Conservation (phyloP, 2,797 vertebrate genomes). For the Sebastes vulpes region DNA sequence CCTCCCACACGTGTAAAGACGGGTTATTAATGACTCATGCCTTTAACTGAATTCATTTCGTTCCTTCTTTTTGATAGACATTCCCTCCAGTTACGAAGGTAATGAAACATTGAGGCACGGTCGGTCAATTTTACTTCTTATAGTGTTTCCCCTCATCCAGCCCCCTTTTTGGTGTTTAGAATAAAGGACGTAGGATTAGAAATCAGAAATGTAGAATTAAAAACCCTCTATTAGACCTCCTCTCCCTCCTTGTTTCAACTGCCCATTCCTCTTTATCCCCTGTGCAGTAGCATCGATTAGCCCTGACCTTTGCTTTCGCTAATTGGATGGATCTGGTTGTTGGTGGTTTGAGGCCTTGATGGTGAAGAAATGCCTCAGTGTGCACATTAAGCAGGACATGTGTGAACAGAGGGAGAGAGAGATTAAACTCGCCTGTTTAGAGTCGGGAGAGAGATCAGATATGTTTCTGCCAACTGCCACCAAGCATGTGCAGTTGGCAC, state of each 20-base stretch:
- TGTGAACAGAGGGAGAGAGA: conserved; percentile 68
- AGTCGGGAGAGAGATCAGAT: conserved; percentile 15
- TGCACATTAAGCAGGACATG: conserved; percentile 69
- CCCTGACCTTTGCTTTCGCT: conserved; percentile 85
- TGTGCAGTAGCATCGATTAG: conserved; percentile 83
- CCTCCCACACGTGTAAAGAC: conserved; percentile 73
- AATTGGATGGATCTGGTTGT: conserved; percentile 87
- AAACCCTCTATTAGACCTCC: conserved; percentile 15
- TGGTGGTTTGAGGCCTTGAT: conserved; percentile 81
- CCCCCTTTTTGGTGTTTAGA: conserved; percentile 37
- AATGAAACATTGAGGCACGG: conserved; percentile 90
- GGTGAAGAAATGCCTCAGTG: conserved; percentile 78
- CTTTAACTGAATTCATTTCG: conserved; percentile 82
- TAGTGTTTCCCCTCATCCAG: conserved; percentile 10
- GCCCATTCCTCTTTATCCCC: conserved; percentile 40
- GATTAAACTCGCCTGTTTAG: conserved; percentile 23
- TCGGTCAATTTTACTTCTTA: conserved; percentile 77
- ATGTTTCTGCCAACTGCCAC: background rate
- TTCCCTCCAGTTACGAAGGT: conserved; percentile 91
- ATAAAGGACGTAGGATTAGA: conserved; percentile 30
- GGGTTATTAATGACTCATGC: conserved; percentile 71
- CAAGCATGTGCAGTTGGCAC: background rate
- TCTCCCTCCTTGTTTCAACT: conserved; percentile 1
- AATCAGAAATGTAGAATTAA: conserved; percentile 28
- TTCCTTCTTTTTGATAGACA: conserved; percentile 90